Conservation (phyloP, 2,113 vertebrate genomes). For the Grantiella picta region DNA sequence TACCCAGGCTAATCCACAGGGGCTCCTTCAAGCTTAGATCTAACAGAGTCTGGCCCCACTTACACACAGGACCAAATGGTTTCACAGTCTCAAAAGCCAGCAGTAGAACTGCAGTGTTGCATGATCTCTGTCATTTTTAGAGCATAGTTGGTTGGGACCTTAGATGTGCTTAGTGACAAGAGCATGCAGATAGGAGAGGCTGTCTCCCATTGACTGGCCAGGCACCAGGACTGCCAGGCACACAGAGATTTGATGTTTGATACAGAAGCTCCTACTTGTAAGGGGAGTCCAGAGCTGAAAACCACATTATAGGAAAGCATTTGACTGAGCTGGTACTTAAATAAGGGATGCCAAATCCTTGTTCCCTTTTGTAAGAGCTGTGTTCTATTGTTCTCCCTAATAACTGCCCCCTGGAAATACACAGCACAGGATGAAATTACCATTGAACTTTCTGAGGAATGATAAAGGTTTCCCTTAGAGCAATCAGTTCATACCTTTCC, state of each 20-base stretch:
- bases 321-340: not conserved
- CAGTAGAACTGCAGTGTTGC: not conserved
- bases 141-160: not conserved
- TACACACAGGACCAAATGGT: not conserved
- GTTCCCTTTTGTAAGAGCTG: not conserved
- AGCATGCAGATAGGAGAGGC: not conserved
- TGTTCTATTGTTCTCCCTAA: slow-evolving; percentile 33
- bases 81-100: not conserved
- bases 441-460: not conserved
- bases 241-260: not conserved
- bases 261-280: not conserved
- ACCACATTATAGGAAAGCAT: not conserved
- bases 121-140: not conserved
- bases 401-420: not conserved
- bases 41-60: not conserved
- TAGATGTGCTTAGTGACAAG: not conserved
- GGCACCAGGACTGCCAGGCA: not conserved
- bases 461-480: not conserved
- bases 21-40: not conserved
- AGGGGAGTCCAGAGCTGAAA: slow-evolving; percentile 1
- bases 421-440: not conserved
- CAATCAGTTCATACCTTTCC: not conserved
- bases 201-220: not conserved
- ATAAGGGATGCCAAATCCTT: not conserved
- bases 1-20: not conserved